Percentiles rank a stretch among this genome's conserved stretches.
These are phyloP conservation scores for Brachynemurus nebulosus DNA, from an alignment of 2,888 invertebrate species.

Conservation along the genomic window DNA sequence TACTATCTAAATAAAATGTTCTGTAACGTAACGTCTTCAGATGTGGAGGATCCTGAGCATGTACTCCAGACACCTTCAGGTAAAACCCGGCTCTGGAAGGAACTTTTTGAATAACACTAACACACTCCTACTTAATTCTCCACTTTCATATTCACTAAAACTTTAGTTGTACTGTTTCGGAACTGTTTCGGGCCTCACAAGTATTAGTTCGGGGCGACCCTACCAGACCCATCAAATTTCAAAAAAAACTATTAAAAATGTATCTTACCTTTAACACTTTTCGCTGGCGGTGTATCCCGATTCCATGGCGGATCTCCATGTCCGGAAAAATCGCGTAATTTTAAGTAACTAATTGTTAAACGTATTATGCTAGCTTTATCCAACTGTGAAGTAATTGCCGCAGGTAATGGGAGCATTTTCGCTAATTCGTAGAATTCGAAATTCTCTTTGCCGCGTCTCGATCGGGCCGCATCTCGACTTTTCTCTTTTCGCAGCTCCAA, in stretches of 20 bases:
- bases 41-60: too few species aligned
- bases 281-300: conserved; percentile 63
- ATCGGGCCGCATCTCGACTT: conserved; percentile 83
- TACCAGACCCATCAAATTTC: too few species aligned
- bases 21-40: too few species aligned
- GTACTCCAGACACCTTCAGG: too few species aligned
- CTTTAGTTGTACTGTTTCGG: too few species aligned
- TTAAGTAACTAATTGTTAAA: conserved; percentile 90
- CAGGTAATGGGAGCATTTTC: conserved; percentile 81
- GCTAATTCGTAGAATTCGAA: conserved; percentile 94
- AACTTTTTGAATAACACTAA: too few species aligned
- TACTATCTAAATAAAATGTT: too few species aligned
- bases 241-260: not conserved
- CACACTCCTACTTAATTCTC: too few species aligned
- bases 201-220: too few species aligned
- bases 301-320: conserved; percentile 96
- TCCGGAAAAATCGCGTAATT: conserved; percentile 85
- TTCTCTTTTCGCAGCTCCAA: conserved; percentile 88
- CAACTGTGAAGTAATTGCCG: conserved; percentile 85
- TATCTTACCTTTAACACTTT: conserved; percentile 67
- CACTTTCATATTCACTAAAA: too few species aligned
- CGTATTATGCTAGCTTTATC: conserved; percentile 94
- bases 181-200: too few species aligned
- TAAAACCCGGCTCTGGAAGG: too few species aligned
- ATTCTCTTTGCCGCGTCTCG: conserved; percentile 86